Evolutionary conservation across 2,888 invertebrate genomes (phyloP), one percentile per base, ranked within the genome.

Genomic region (Drosophila incognita): DNA sequence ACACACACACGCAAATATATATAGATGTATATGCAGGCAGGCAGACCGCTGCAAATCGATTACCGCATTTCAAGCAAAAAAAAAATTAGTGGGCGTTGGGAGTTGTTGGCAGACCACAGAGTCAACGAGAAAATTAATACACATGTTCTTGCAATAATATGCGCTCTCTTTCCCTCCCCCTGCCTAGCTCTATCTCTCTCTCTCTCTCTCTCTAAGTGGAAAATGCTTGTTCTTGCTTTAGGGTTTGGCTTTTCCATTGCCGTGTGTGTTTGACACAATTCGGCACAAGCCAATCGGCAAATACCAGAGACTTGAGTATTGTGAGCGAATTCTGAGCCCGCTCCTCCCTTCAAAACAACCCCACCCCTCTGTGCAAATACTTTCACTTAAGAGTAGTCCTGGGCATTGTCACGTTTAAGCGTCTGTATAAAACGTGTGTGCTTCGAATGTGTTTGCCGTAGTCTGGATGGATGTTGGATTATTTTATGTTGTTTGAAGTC

Each of bases 81-180:
- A 21, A 54, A 54, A 27, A 36, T 76, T 66, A 57, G 68, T 76
- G 62, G 69, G 69, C 62, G 79, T 53, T 71, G 62, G 49, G 15
- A 5, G 60, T 69, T 67, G 62, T 64, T 77, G 77, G 68, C 57
- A 63, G 56, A 59, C 83, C 77, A 73, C 72, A 77, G 74, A 80
- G 73, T 72, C 69, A 78, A 80, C 71, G 69, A 69, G 73, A 75
- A 84, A 84, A 84, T 81, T 82, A 84, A 84, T 82, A 84, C 84
- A 84, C 84, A 84, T 87, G 85, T 81, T 79, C 76, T 57, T 65
- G 68, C 76, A 79, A 87, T 76, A 82, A 83, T 64, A 49, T 35
- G 54, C 31, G 46, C 36, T 46, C 24, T 48, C 66, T 56, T 53
- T 61, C 33, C 21, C 36, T n/a, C 40, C 18, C 8, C 53, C 5